phyloP scores from a whole-genome alignment of 2,888 invertebrate genomes.

The Zele albiditarsus region DNA sequence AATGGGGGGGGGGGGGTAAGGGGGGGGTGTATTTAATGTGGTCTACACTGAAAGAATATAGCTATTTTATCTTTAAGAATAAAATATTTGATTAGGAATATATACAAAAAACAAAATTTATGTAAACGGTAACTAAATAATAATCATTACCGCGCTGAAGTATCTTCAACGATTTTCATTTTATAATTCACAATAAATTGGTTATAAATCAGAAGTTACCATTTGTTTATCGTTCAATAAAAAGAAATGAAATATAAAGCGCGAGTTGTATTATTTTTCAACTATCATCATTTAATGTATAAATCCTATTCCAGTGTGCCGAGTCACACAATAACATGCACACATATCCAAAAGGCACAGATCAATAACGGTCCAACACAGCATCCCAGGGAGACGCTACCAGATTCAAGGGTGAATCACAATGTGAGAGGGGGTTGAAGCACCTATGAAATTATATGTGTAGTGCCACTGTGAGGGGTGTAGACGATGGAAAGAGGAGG shows the following conservation, averaged over 20 bases:
- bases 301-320: neutral
- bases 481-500: conserved; percentile 48
- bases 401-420: conserved; percentile 55
- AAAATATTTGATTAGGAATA: neutral
- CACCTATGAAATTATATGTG: conserved; percentile 2
- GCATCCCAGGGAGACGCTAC: conserved; percentile 62
- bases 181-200: conserved; percentile 13
- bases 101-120: neutral
- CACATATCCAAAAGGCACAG: conserved; percentile 38
- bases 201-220: conserved; percentile 1
- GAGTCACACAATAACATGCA: conserved; percentile 3
- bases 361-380: conserved; percentile 70
- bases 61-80: neutral
- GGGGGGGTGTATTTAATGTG: neutral
- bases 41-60: neutral
- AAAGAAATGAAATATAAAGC: neutral
- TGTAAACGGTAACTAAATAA: conserved; percentile 5
- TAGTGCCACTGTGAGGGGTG: conserved; percentile 32
- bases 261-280: neutral
- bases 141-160: neutral
- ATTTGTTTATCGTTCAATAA: neutral
- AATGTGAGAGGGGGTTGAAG: conserved; percentile 55
- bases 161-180: conserved; percentile 5
- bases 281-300: neutral
- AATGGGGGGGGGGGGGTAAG: neutral